These are phyloP conservation scores for Ecliptopera silaceata DNA, from an alignment of 2,888 invertebrate genomes.

Conservation along the genomic window DNA sequence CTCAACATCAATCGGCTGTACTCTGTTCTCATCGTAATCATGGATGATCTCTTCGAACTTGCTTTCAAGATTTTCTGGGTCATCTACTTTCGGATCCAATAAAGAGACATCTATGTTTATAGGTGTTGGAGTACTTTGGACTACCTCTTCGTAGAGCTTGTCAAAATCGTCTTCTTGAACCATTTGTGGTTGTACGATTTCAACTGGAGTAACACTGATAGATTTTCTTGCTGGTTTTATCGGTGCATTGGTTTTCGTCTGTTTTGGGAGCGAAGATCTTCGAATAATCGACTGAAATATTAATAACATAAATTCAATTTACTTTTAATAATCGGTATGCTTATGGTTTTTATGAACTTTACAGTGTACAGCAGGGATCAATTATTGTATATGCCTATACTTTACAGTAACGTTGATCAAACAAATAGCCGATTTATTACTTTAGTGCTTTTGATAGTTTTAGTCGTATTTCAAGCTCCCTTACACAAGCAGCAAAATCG, in stretches of 20 bases:
- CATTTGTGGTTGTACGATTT: constrained; percentile 34
- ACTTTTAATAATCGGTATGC: too few relatives aligned
- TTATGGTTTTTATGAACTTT: too few relatives aligned
- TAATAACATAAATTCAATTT: neutral
- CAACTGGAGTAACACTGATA: constrained; percentile 19
- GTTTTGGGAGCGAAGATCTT: constrained; percentile 45
- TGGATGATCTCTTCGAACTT: constrained; percentile 73
- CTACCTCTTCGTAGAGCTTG: constrained; percentile 66
- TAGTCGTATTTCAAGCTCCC: too few relatives aligned
- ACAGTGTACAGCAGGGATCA: too few relatives aligned
- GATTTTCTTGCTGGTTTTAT: constrained; percentile 27
- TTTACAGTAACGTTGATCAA: too few relatives aligned
- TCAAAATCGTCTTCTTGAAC: constrained; percentile 68
- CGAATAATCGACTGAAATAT: constrained; percentile 38
- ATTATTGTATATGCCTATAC: too few relatives aligned
- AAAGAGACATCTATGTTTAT: constrained; percentile 41
- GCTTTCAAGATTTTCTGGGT: constrained; percentile 60
- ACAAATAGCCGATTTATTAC: too few relatives aligned
- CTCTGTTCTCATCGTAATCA: constrained; percentile 60
- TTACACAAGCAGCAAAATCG: too few relatives aligned
- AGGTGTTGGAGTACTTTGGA: constrained; percentile 34
- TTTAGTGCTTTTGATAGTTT: too few relatives aligned
- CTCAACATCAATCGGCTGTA: constrained; percentile 46
- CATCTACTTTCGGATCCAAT: constrained; percentile 52
- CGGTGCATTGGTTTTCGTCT: constrained; percentile 26